phyloP scores from a whole-genome alignment of 2,113 vertebrate species.

The Sapayoa aenigma region DNA sequence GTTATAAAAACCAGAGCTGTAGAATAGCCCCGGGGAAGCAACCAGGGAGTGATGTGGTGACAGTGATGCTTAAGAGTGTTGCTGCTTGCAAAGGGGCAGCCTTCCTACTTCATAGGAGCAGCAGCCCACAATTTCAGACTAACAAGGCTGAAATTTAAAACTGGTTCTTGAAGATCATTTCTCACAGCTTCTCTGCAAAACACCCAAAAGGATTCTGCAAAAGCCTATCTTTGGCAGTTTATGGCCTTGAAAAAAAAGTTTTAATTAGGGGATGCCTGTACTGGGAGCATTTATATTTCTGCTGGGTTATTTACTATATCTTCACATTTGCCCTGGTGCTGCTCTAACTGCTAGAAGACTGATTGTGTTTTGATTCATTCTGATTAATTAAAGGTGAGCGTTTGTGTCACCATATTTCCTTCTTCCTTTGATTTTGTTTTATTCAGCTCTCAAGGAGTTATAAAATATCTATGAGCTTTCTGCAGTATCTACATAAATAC shows the following conservation, averaged over 20 bases:
- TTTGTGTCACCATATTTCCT: constrained; percentile 20
- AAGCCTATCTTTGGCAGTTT: not conserved
- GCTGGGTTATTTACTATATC: not conserved
- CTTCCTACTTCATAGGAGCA: not conserved
- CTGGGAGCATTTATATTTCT: not conserved
- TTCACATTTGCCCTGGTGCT: not conserved
- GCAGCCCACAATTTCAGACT: not conserved
- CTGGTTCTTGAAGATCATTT: not conserved
- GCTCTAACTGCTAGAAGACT: not conserved
- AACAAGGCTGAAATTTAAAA: not conserved
- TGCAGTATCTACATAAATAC: constrained; percentile 8
- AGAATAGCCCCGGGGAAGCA: not conserved
- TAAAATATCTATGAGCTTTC: constrained; percentile 2
- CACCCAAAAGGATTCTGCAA: not conserved
- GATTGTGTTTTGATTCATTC: constrained; percentile 11
- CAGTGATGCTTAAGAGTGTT: not conserved
- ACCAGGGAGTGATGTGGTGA: not conserved
- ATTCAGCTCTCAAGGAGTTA: not conserved
- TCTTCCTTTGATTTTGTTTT: constrained; percentile 34
- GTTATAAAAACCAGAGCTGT: not conserved
- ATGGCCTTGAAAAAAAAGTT: not conserved
- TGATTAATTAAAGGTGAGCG: not conserved
- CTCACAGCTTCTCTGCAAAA: not conserved
- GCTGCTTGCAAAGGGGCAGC: not conserved
- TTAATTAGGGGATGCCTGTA: not conserved